Base-by-base conservation (phyloP, 2,888 invertebrate genomes). In the Flexamia atlantica region DNA sequence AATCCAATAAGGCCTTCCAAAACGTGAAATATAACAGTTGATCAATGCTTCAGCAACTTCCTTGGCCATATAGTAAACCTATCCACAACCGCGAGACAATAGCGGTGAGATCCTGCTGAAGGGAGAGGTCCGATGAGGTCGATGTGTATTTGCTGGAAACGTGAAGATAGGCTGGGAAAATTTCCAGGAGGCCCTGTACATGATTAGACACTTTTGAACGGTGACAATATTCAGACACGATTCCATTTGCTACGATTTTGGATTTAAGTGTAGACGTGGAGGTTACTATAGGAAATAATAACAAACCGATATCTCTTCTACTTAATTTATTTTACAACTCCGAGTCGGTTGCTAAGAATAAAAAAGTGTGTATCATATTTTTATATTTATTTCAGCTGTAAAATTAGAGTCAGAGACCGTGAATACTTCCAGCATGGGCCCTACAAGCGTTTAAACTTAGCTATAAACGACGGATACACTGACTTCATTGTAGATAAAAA, bases 121-220 rank as follows among this genome's bases (percentile, higher is more conserved):
- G 90, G 89, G 12, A 91, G 84, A 0, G 90, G 90, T 1, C 90
- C 90, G 0, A 91, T 88, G 9, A 91, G 87, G 86, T 91, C 90
- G 1, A 91, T 87, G 86, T 91, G 90, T 5, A 91, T 87, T 83
- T 90, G 90, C 4, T 87, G 85, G 85, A 91, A 90, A n/a, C 89
- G 85, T 10, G 72, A 83, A 68, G 86, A 84, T n/a, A 89, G 87
- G n/a, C 85, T 81, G 0, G 85, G 40, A 72, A 88, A 88, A 57
- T 74, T 82, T 25, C 85, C 86, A 20, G 87, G 83, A 28, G 86
- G 86, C 0, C 1, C 2, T 68, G 68, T 12, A 68, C 14, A 23
- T 68, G 68, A 14, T 32, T 30, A 7, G 14, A 20, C 10, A 68
- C n/a, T 5, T 68, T 68, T 5, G 68, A 12, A 10, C 23, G 3